These are phyloP conservation scores for Drosophila differens DNA, from an alignment of 2,888 invertebrate genomes.

Conservation along the genomic window DNA sequence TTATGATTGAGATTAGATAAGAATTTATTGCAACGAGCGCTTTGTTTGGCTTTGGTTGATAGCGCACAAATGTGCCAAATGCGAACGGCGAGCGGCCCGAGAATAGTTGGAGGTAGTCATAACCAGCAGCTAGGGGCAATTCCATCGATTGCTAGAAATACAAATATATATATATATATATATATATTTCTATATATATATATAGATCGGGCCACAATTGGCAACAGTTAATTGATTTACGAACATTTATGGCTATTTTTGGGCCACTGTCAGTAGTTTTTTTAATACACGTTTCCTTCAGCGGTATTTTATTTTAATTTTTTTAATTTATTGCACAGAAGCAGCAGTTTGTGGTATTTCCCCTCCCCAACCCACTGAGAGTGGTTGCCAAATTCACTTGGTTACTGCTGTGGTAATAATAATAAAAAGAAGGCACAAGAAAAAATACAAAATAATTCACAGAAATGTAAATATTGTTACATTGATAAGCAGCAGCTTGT, in stretches of 20 bases:
- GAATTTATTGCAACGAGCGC: conserved; percentile 74
- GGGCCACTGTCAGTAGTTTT: conserved; percentile 57
- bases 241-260: conserved; percentile 68
- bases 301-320: conserved; percentile 14
- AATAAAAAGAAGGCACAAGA: conserved; percentile 35
- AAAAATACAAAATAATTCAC: conserved; percentile 47
- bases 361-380: neutral
- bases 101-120: conserved; percentile 1
- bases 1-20: conserved; percentile 79
- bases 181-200: neutral
- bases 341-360: neutral
- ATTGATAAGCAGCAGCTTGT: conserved; percentile 63
- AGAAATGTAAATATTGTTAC: conserved; percentile 81
- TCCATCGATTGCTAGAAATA: conserved; percentile 6
- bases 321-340: conserved; percentile 28
- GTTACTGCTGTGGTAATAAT: conserved; percentile 38
- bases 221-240: conserved; percentile 71
- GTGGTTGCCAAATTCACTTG: conserved; percentile 57
- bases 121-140: conserved; percentile 9
- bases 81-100: conserved; percentile 10
- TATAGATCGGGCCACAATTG: conserved; percentile 11
- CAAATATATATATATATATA: neutral
- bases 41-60: conserved; percentile 62
- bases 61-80: conserved; percentile 47
- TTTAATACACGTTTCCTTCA: conserved; percentile 11